These are phyloP conservation scores for Cyclargus thomasi DNA, from an alignment of 1,140 invertebrate genomes.

Conservation along the genomic window DNA sequence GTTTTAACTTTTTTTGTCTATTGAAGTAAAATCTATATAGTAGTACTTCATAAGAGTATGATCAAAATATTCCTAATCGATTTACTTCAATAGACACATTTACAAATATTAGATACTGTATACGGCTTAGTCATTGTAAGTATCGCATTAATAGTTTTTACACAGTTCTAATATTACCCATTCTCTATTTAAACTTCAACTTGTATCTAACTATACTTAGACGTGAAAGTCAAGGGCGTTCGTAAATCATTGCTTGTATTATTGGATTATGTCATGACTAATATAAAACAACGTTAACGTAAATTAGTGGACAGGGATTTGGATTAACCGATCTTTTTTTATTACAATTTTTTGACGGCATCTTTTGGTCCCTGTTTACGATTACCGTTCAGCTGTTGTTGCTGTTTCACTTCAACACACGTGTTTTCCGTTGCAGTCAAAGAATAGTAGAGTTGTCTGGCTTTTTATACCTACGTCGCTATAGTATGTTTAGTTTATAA, in stretches of 20 bases:
- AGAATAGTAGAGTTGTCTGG: slow-evolving; percentile 32
- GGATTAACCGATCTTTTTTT: slow-evolving; percentile 43
- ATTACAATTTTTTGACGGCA: slow-evolving; percentile 59
- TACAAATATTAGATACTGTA: no score
- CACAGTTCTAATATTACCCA: slow-evolving; percentile 1
- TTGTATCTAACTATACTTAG: background rate
- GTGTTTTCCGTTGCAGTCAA: slow-evolving; percentile 44
- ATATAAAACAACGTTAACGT: slow-evolving; percentile 30
- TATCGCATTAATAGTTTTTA: background rate
- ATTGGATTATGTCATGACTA: slow-evolving; percentile 51
- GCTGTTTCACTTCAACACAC: slow-evolving; percentile 49
- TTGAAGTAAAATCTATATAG: no score
- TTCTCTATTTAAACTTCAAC: background rate
- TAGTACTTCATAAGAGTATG: no score
- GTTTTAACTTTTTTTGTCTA: no score
- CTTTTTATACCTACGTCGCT: slow-evolving; percentile 14
- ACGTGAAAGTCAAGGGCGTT: slow-evolving; percentile 34
- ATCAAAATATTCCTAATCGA: no score
- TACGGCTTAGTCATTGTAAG: no score
- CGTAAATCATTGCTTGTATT: slow-evolving; percentile 34
- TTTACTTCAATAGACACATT: no score
- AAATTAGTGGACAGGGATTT: slow-evolving; percentile 39
- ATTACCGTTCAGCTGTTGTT: slow-evolving; percentile 38
- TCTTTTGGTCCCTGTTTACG: slow-evolving; percentile 32
- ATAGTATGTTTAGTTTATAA: background rate